phyloP scores from a whole-genome alignment of 2,113 vertebrate species.

The Rhabdomys dilectus region DNA sequence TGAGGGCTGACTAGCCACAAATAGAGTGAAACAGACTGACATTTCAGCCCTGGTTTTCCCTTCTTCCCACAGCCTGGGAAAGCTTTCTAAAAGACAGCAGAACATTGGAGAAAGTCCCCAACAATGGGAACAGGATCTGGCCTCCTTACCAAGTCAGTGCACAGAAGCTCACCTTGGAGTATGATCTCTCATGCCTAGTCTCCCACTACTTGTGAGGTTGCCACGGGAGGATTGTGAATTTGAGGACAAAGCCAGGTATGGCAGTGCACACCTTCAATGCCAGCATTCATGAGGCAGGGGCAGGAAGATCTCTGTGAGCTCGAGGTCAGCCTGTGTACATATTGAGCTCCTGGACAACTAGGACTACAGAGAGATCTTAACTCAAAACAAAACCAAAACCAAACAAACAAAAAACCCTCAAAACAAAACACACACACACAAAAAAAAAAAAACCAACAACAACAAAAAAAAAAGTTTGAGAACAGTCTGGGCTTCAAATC shows the following conservation, averaged over 20 bases:
- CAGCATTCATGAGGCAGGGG: not conserved
- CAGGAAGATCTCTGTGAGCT: not conserved
- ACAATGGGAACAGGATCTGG: not conserved
- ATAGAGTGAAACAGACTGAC: not conserved
- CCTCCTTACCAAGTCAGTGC: not conserved
- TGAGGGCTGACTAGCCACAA: not conserved
- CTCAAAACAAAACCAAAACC: no score
- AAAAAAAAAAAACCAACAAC: not conserved
- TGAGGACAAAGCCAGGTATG: not conserved
- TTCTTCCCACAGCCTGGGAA: conserved; percentile 39
- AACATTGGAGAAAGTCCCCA: conserved; percentile 36
- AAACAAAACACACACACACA: no score
- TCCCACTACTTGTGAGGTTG: not conserved
- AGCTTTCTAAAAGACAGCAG: not conserved
- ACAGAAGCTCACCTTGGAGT: not conserved
- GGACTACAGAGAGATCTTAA: not conserved
- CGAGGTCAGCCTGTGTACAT: not conserved
- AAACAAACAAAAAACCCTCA: no score
- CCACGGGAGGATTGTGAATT: not conserved
- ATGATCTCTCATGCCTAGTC: not conserved
- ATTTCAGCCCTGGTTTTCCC: not conserved
- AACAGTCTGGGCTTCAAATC: not conserved
- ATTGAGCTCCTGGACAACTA: not conserved
- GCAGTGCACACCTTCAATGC: not conserved
- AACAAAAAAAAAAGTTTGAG: not conserved